Percentiles rank a stretch among this genome's conserved stretches.
phyloP scores from a whole-genome alignment of 2,113 vertebrate species.

The Pseudopipra pipra region DNA sequence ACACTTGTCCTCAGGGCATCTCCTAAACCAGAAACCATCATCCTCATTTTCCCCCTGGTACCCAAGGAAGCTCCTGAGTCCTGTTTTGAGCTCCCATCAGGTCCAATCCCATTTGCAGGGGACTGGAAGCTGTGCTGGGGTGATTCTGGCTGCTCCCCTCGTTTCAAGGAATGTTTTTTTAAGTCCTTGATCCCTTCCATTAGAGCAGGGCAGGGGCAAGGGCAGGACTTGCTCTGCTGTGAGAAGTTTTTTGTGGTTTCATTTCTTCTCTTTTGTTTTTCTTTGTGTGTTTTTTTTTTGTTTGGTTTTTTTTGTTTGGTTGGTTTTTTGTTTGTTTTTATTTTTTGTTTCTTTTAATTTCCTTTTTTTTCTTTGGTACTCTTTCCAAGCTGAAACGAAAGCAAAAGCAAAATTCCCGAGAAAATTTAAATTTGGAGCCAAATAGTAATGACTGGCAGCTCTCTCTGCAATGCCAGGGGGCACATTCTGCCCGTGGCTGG shows the following conservation, averaged over 20 bases:
- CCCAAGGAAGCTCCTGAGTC: not conserved
- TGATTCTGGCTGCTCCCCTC: not conserved
- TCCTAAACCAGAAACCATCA: not conserved
- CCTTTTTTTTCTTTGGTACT: accelerated
- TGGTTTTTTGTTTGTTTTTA: too few relatives aligned
- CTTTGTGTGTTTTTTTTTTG: accelerated
- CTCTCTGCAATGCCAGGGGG: not conserved
- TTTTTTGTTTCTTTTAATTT: not conserved
- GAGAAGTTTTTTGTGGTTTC: not conserved
- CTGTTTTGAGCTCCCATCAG: not conserved
- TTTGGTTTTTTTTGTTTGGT: too few relatives aligned
- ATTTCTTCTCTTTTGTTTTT: accelerated
- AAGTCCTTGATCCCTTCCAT: not conserved
- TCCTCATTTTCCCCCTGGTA: not conserved
- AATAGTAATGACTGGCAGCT: accelerated
- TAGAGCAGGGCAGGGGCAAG: not conserved
- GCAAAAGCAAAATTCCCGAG: not conserved
- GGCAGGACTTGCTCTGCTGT: not conserved
- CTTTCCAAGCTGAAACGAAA: not conserved
- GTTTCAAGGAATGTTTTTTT: not conserved
- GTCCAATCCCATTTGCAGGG: not conserved
- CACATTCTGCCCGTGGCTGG: not conserved
- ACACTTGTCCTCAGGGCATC: not conserved
- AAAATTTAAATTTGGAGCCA: not conserved
- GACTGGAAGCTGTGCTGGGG: accelerated